phyloP scores from a whole-genome alignment of 2,797 vertebrate genomes.

The Onychomys leucogaster region DNA sequence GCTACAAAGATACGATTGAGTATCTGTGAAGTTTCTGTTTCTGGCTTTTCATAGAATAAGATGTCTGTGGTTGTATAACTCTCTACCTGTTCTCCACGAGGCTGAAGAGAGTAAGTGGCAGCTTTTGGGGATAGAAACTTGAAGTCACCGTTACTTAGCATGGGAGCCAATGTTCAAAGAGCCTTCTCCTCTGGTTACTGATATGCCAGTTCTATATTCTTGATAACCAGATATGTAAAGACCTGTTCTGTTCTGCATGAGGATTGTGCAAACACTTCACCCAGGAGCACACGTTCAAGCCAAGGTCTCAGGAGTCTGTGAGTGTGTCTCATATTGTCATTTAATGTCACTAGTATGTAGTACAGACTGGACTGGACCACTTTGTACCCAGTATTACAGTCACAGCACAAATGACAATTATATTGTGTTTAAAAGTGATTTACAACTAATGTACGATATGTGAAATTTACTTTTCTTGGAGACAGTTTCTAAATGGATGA shows the following conservation, averaged over 20 bases:
- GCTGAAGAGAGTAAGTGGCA: background rate
- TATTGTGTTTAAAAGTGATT: background rate
- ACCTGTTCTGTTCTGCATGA: background rate
- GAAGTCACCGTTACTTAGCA: slow-evolving; percentile 29
- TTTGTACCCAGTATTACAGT: background rate
- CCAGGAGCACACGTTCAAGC: background rate
- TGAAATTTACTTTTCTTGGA: background rate
- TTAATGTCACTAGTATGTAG: background rate
- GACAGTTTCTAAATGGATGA: background rate
- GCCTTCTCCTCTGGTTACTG: background rate
- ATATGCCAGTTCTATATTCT: background rate
- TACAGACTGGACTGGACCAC: background rate
- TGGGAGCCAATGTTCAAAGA: background rate
- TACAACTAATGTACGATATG: slow-evolving; percentile 3
- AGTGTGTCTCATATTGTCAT: background rate
- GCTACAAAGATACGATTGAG: background rate
- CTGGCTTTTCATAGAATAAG: slow-evolving; percentile 14
- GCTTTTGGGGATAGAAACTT: background rate
- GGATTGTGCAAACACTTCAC: slow-evolving; percentile 5
- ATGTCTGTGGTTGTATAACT: background rate
- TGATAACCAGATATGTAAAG: slow-evolving; percentile 7
- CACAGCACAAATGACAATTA: background rate
- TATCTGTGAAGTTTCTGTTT: slow-evolving; percentile 24
- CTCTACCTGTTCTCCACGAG: background rate
- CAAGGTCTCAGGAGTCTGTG: background rate